A percentile compares a stretch with the other conserved stretches of the same genome.
Evolutionary conservation across 2,797 vertebrate species (phyloP).

Genomic region (Poeciliopsis presidionis): DNA sequence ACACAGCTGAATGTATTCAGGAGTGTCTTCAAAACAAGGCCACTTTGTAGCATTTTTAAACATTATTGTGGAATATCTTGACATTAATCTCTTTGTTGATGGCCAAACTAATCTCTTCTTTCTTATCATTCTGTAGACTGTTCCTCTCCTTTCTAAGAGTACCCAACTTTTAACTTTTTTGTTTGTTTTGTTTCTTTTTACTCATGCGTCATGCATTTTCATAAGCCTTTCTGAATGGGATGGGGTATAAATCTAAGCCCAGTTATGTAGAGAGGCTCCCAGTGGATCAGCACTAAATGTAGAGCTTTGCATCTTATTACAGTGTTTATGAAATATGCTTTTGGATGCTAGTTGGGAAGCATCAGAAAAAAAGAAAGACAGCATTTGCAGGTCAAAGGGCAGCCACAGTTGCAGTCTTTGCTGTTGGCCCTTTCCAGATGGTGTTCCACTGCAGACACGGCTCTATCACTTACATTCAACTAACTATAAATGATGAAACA

Average conservation of each 20-base stretch:
- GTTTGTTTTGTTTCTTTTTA: slow-evolving; percentile 19
- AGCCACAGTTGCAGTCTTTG: too few species aligned
- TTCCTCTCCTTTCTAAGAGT: slow-evolving; percentile 36
- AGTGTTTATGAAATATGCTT: slow-evolving; percentile 60
- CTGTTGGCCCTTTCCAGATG: too few species aligned
- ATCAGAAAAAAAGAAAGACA: slow-evolving; percentile 10
- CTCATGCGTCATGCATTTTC: slow-evolving; percentile 49
- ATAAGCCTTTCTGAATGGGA: slow-evolving; percentile 58
- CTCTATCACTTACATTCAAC: slow-evolving; percentile 1
- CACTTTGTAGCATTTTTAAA: slow-evolving; percentile 4
- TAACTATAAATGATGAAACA: neutral
- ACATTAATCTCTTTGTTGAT: slow-evolving; percentile 14
- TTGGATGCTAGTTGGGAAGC: slow-evolving; percentile 20
- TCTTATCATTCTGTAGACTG: slow-evolving; percentile 10
- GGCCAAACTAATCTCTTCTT: slow-evolving; percentile 11
- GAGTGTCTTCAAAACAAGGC: neutral
- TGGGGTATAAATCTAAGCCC: slow-evolving; percentile 56
- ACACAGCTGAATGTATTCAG: neutral
- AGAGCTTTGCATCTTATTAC: slow-evolving; percentile 69
- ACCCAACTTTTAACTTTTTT: slow-evolving; percentile 40
- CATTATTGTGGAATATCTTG: slow-evolving; percentile 6
- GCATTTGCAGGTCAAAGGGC: neutral
- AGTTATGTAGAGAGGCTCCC: slow-evolving; percentile 59
- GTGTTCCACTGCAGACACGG: neutral
- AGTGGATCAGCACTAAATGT: slow-evolving; percentile 59